phyloP scores from a whole-genome alignment of 2,113 vertebrate genomes.

The Passer montanus region DNA sequence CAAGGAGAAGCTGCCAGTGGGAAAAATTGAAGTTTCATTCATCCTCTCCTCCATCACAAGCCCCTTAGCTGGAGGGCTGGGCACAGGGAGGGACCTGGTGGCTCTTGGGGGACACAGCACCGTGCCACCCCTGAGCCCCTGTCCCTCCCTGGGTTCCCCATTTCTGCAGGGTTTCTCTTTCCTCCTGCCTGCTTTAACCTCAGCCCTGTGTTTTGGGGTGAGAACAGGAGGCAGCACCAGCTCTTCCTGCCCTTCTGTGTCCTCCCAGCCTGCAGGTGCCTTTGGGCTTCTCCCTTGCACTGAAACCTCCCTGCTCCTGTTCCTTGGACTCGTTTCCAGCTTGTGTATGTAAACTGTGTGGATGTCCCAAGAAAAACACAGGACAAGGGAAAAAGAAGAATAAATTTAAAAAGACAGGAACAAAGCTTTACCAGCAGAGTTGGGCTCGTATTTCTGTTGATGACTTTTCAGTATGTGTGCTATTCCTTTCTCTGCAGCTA shows the following conservation, averaged over 20 bases:
- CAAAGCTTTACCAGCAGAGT: slow-evolving; percentile 60
- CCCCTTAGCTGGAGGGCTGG: not conserved
- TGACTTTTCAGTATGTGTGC: slow-evolving; percentile 68
- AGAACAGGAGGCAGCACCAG: not conserved
- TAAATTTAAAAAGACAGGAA: slow-evolving; percentile 57
- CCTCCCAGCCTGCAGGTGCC: not conserved
- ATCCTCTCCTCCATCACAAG: accelerated
- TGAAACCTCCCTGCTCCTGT: not conserved
- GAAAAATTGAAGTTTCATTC: accelerated
- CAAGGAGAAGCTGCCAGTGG: not conserved
- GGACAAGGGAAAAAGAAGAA: slow-evolving; percentile 4
- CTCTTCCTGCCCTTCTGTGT: accelerated
- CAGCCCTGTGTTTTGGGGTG: not conserved
- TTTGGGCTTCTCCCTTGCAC: not conserved
- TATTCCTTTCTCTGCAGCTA: slow-evolving; percentile 36
- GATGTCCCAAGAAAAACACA: slow-evolving; percentile 48
- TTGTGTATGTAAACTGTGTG: slow-evolving; percentile 13
- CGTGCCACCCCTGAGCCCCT: not conserved
- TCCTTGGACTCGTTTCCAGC: not conserved
- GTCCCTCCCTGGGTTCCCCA: not conserved
- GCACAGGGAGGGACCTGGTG: not conserved
- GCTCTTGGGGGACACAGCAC: not conserved
- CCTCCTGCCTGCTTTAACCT: not conserved
- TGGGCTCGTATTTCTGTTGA: slow-evolving; percentile 61
- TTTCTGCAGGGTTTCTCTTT: not conserved